Percentiles rank a stretch among this genome's conserved stretches.
Evolutionary conservation across 2,888 invertebrate species (phyloP).

Genomic region (Lepidonotus clava): DNA sequence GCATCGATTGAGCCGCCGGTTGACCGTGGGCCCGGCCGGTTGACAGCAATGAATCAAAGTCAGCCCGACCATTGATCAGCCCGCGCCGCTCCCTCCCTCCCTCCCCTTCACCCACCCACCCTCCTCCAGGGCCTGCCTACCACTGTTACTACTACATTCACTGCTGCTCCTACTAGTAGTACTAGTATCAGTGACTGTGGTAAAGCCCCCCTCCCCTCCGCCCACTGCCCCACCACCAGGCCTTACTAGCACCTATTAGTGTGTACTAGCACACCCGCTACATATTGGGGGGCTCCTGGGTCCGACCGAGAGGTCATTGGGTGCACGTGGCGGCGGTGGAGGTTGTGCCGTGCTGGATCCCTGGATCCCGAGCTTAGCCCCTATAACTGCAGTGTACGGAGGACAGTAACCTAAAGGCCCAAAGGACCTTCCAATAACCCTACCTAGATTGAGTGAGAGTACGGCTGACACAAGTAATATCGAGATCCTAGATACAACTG

Average conservation of each 20-base stretch:
- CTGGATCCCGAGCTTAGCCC: not conserved
- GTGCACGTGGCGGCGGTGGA: no score
- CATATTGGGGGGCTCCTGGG: not conserved
- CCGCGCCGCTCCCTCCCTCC: not conserved
- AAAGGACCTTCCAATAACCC: no score
- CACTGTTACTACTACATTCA: not conserved
- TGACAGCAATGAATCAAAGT: constrained; percentile 53
- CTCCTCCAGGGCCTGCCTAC: not conserved
- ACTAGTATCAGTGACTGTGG: not conserved
- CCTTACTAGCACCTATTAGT: no score
- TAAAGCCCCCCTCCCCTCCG: not conserved
- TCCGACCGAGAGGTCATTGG: constrained; percentile 3
- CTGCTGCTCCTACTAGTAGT: not conserved
- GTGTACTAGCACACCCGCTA: not conserved
- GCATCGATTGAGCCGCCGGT: constrained; percentile 47
- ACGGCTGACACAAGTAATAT: no score
- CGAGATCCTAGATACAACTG: no score
- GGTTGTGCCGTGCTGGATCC: not conserved
- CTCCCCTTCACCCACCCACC: not conserved
- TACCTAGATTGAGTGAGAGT: no score
- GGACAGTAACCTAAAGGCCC: no score
- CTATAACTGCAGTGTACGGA: not conserved
- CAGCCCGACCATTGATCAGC: constrained; percentile 42
- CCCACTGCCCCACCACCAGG: not conserved
- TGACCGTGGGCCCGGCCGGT: constrained; percentile 45